phyloP scores from a whole-genome alignment of 2,113 vertebrate species.

The Bos taurus region ARS-UCD2.0 NC_037357.1:109669001-109669500 shows the following conservation, averaged over 20 bases:
- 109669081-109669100: background rate
- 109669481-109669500: constrained; percentile 40
- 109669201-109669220: constrained; percentile 21
- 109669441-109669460: background rate
- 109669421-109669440: background rate
- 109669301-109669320: background rate
- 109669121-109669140: background rate
- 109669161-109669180: background rate
- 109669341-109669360: background rate
- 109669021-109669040: background rate
- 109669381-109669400: background rate
- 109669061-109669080: background rate
- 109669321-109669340: background rate
- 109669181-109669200: background rate
- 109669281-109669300: background rate
- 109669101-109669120: background rate
- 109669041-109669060: background rate
- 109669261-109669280: background rate
- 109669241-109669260: background rate
- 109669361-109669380: background rate
- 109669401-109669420: background rate
- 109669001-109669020: background rate
- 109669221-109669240: background rate
- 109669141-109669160: background rate
- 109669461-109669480: background rate